Evolutionary conservation across 2,888 invertebrate species (phyloP), one percentile per base, ranked within the genome.

Genomic region (Villa cingulata): DNA sequence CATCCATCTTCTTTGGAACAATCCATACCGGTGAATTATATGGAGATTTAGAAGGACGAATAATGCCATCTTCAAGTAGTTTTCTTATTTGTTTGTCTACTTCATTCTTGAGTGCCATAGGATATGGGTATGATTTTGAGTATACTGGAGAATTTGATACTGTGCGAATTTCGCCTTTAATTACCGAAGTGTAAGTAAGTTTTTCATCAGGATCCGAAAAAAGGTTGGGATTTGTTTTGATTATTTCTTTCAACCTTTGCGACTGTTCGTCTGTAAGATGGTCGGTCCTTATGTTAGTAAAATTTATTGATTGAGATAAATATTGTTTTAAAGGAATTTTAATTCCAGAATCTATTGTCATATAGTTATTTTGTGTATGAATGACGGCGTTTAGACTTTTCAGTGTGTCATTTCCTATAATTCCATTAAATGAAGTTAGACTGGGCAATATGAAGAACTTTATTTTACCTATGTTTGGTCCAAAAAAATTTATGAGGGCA

Each of bases 401-500:
- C 29, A 29, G 17, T 7, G 23, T 29, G n/a, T 41, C 15, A n/a
- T 41, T 41, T 9, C 41, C 29, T 7, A 41, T 14, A 7, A 41
- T 41, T 6, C 41, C 41, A 29, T 29, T 19, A 15, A 46, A 46
- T 5, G 46, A 46, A 15, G 12, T 19, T 5, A 46, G 27, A 15
- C 14, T 37, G 16, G 41, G 29, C 32, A 42, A 3, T 14, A 42
- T 19, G 23, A 41, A 46, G n/a, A 37, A 42, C 27, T 37, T 46
- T 15, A 42, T 18, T 36, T 18, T 23, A 12, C 7, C 20, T 34
- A 9, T 18, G 4, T 43, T 37, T 4, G 9, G 29, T 6, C 45
- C 40, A 36, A 51, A 53, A 36, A 53, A 23, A 17, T 48, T 32
- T 18, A 52, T 47, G 20, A 46, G 36, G 19, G 47, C 29, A 27